phyloP scores from a whole-genome alignment of 1,140 invertebrate genomes.

The Pseudomyrmex gracilis region DNA sequence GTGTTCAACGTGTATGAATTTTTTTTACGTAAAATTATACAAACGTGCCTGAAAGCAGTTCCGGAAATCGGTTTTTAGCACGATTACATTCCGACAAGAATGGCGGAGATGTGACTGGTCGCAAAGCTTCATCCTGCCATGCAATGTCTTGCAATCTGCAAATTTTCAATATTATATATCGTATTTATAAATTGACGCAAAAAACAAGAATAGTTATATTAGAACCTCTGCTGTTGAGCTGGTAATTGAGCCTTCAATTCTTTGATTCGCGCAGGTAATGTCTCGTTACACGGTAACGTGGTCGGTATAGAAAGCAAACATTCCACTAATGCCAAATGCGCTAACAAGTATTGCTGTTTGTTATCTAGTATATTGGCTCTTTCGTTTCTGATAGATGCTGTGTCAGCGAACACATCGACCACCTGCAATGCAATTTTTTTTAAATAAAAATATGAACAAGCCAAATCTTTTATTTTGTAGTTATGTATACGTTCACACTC shows the following conservation, averaged over 20 bases:
- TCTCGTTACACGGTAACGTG: constrained; percentile 70
- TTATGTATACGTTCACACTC: too few relatives aligned
- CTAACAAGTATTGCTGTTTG: constrained; percentile 77
- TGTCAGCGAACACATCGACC: constrained; percentile 73
- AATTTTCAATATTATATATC: neutral
- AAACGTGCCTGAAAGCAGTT: constrained; percentile 60
- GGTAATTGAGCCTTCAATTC: constrained; percentile 69
- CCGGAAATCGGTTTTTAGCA: constrained; percentile 74
- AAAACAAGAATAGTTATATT: neutral
- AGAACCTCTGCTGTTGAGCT: constrained; percentile 70
- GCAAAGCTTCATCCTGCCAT: constrained; percentile 75
- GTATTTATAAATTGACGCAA: neutral
- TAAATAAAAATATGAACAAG: neutral
- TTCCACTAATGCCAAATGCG: constrained; percentile 77
- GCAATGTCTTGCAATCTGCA: constrained; percentile 68
- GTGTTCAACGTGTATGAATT: neutral
- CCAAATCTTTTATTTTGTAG: too few relatives aligned
- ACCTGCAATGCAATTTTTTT: constrained; percentile 62
- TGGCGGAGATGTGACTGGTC: constrained; percentile 18
- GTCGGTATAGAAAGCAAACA: constrained; percentile 71
- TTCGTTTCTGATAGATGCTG: constrained; percentile 66
- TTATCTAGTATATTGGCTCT: constrained; percentile 80
- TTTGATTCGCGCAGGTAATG: constrained; percentile 63
- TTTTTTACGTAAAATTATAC: neutral
- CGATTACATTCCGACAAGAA: constrained; percentile 69